Conservation (phyloP, 1,140 invertebrate species). For the Achroia grisella region DNA sequence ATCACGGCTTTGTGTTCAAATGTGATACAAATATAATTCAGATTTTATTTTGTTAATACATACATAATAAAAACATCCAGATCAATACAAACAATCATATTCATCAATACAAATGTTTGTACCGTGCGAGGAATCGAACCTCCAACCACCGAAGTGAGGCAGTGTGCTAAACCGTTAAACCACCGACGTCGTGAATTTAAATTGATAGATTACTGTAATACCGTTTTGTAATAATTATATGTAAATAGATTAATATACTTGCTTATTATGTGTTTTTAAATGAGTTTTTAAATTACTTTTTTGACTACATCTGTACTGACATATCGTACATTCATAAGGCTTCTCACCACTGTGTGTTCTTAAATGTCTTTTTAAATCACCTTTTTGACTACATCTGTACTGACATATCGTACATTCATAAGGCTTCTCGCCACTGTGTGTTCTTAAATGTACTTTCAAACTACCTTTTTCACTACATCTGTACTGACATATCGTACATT, state of each 20-base stretch:
- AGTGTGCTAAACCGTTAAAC: too few species aligned
- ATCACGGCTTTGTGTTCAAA: too few species aligned
- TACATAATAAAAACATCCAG: too few species aligned
- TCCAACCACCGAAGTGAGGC: too few species aligned
- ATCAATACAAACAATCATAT: too few species aligned
- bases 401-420: neutral
- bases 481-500: slow-evolving; percentile 69
- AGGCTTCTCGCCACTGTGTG: slow-evolving; percentile 15
- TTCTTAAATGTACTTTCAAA: neutral
- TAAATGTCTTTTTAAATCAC: neutral
- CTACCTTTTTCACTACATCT: neutral
- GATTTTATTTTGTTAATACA: too few species aligned
- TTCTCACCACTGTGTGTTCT: neutral
- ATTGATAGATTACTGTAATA: too few species aligned
- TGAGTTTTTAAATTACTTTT: neutral
- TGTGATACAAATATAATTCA: too few species aligned
- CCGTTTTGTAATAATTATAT: too few species aligned
- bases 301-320: neutral
- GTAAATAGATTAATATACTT: neutral
- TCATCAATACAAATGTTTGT: too few species aligned
- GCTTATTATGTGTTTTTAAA: neutral
- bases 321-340: neutral
- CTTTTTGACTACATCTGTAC: neutral
- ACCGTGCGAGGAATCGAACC: too few species aligned
- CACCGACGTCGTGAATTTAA: too few species aligned